These are phyloP conservation scores for Hydrolagus affinis DNA, from an alignment of 2,113 vertebrate species.

Conservation along the genomic window DNA sequence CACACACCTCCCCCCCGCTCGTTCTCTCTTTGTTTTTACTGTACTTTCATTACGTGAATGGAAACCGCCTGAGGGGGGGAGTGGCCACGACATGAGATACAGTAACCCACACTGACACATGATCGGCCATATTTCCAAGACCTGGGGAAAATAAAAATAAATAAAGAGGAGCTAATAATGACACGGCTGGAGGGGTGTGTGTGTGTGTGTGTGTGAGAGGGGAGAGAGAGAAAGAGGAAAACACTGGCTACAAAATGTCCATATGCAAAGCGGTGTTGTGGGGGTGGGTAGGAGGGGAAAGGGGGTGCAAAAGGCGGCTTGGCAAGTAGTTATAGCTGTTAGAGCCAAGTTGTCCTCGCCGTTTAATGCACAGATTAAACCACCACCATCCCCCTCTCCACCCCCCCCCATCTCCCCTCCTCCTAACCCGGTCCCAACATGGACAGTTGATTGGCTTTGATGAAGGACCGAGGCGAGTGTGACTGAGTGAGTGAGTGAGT, in stretches of 20 bases:
- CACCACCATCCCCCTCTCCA: constrained; percentile 49
- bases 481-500: no score
- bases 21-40: constrained; percentile 50
- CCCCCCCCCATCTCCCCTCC: constrained; percentile 30
- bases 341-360: constrained; percentile 26
- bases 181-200: no score
- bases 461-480: no score
- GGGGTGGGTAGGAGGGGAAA: no score
- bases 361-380: constrained; percentile 37
- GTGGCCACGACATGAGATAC: constrained; percentile 73
- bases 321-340: constrained; percentile 43
- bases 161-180: no score
- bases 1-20: no score
- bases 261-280: background rate
- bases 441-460: background rate
- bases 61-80: constrained; percentile 69
- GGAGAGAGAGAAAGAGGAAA: no score
- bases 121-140: constrained; percentile 63
- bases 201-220: no score
- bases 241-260: background rate
- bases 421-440: constrained; percentile 36
- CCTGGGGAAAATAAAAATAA: constrained; percentile 40
- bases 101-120: constrained; percentile 75
- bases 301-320: background rate
- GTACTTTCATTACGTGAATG: constrained; percentile 69